Evolutionary conservation across 2,797 vertebrate species (phyloP).

Genomic region (Kryptolebias ocellatus): DNA sequence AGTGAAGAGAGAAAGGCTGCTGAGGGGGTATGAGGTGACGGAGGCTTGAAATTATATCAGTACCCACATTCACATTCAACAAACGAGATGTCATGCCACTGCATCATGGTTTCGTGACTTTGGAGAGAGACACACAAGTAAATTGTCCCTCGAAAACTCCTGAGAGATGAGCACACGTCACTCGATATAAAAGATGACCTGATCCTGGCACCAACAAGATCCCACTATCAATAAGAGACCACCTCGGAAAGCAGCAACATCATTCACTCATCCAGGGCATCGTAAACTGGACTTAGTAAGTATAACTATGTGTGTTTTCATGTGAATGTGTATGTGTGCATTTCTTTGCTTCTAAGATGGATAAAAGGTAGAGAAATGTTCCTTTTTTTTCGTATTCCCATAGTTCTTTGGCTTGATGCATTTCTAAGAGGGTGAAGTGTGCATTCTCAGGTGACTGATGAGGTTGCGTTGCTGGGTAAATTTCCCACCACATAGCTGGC

Average conservation of each 20-base stretch:
- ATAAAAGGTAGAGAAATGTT: slow-evolving; percentile 64
- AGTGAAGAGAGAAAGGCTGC: slow-evolving; percentile 56
- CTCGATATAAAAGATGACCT: slow-evolving; percentile 55
- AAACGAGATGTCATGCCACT: slow-evolving; percentile 67
- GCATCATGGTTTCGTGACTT: slow-evolving; percentile 69
- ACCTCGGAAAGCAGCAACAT: slow-evolving; percentile 62
- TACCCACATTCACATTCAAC: slow-evolving; percentile 79
- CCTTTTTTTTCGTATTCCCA: slow-evolving; percentile 66
- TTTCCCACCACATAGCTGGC: slow-evolving; percentile 98
- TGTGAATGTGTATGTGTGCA: slow-evolving; percentile 64
- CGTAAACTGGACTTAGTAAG: slow-evolving; percentile 63
- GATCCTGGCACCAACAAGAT: slow-evolving; percentile 58
- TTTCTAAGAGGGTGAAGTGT: slow-evolving; percentile 93
- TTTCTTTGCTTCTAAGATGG: slow-evolving; percentile 73
- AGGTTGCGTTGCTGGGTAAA: slow-evolving; percentile 99
- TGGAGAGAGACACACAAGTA: slow-evolving; percentile 67
- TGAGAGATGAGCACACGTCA: slow-evolving; percentile 69
- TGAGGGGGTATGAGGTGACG: slow-evolving; percentile 55
- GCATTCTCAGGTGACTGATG: slow-evolving; percentile 99
- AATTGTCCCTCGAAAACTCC: slow-evolving; percentile 68
- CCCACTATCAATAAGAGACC: slow-evolving; percentile 58
- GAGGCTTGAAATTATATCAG: slow-evolving; percentile 60
- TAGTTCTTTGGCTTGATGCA: slow-evolving; percentile 92
- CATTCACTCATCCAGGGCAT: slow-evolving; percentile 62
- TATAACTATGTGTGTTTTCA: slow-evolving; percentile 47